Evolutionary conservation across 1,140 invertebrate species (phyloP).

Genomic region (Ectropis grisescens): DNA sequence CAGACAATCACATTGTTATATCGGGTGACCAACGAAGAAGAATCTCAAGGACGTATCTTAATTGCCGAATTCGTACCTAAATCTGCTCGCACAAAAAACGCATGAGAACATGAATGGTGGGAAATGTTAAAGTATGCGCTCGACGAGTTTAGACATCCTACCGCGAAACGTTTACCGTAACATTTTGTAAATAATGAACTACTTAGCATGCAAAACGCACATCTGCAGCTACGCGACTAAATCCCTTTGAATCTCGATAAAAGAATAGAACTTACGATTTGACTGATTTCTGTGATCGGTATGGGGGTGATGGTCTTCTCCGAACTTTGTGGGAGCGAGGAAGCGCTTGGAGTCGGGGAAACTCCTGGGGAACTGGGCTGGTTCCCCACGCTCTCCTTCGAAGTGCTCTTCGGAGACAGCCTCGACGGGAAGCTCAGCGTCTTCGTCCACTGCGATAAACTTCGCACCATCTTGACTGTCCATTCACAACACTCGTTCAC

Average conservation of each 20-base stretch:
- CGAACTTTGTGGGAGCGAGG: conserved; percentile 60
- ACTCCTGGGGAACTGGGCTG: conserved; percentile 58
- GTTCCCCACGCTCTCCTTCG: conserved; percentile 76
- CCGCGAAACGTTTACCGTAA: conserved; percentile 9
- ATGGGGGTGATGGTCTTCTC: conserved; percentile 67
- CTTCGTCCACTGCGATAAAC: conserved; percentile 88
- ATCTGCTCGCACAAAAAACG: too few species aligned
- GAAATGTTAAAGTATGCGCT: conserved; percentile 1
- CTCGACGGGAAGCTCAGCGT: conserved; percentile 87
- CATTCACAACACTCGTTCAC: conserved; percentile 57
- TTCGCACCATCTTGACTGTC: conserved; percentile 80
- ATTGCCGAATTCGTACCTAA: too few species aligned
- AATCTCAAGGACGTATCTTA: too few species aligned
- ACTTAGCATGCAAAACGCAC: conserved; percentile 16
- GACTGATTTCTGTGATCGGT: conserved; percentile 74
- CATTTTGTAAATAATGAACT: conserved; percentile 13
- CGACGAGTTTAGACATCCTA: conserved; percentile 3
- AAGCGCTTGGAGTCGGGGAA: conserved; percentile 65
- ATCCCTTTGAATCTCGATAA: not conserved
- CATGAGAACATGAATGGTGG: too few species aligned
- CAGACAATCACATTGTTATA: too few species aligned
- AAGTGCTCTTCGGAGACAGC: conserved; percentile 81
- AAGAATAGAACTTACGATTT: conserved; percentile 71
- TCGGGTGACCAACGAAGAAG: too few species aligned
- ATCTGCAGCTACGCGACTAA: conserved; percentile 8